phyloP scores from a whole-genome alignment of 2,888 invertebrate genomes.

The Microplitis deprimator region DNA sequence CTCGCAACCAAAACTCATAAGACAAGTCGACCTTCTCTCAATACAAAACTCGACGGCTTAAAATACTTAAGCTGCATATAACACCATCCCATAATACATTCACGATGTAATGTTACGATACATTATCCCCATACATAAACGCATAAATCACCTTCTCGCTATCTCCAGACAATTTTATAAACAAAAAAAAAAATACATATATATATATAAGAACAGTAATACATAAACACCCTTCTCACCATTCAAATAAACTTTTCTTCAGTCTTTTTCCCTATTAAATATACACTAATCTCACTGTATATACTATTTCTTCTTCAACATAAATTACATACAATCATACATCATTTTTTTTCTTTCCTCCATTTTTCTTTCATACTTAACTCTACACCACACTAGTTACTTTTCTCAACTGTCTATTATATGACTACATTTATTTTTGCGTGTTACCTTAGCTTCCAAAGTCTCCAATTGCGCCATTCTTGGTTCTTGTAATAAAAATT shows the following conservation, averaged over 20 bases:
- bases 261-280: not conserved
- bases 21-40: not conserved
- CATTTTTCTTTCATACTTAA: slow-evolving; percentile 35
- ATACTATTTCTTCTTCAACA: not conserved
- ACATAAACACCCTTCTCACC: not conserved
- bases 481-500: slow-evolving; percentile 70
- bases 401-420: slow-evolving; percentile 8
- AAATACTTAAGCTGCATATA: not conserved
- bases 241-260: not conserved
- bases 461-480: slow-evolving; percentile 82
- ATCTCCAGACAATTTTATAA: not conserved
- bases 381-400: not conserved
- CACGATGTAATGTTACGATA: not conserved
- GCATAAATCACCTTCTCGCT: not conserved
- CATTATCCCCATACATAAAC: not conserved
- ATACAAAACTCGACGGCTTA: too few species aligned
- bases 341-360: not conserved
- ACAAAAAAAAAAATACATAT: not conserved
- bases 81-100: not conserved
- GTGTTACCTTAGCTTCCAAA: slow-evolving; percentile 82
- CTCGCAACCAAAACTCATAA: slow-evolving; percentile 33
- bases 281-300: not conserved
- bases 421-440: not conserved
- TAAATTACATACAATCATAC: not conserved
- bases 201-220: too few species aligned